Conservation (phyloP, 1,140 invertebrate genomes). For the Kradibia gibbosae region DNA sequence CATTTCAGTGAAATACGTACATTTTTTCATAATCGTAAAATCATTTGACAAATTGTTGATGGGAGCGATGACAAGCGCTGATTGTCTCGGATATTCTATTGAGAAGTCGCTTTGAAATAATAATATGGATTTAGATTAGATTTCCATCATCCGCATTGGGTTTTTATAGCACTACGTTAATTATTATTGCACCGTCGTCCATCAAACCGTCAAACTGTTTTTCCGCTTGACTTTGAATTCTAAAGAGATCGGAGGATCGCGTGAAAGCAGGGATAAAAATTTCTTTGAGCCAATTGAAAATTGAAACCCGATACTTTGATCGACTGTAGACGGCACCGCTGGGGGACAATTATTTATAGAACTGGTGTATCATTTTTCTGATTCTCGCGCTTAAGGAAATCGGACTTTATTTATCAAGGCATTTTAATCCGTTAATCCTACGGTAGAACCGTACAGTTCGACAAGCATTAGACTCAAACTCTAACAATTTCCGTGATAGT, state of each 20-base stretch:
- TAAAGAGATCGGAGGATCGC: neutral
- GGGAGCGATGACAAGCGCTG: neutral
- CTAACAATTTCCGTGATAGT: neutral
- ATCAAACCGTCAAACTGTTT: neutral
- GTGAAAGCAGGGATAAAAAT: neutral
- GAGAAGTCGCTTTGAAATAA: neutral
- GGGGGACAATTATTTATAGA: neutral
- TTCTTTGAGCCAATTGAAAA: neutral
- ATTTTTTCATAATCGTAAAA: neutral
- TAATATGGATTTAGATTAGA: neutral
- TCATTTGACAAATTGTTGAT: constrained; percentile 2
- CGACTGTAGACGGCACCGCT: neutral
- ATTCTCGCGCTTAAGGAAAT: neutral
- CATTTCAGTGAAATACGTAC: neutral
- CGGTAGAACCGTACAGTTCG: neutral
- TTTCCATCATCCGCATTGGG: neutral
- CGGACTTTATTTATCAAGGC: neutral
- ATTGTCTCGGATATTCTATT: neutral
- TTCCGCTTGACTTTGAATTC: neutral
- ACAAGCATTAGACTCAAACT: no score
- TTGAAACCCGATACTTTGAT: neutral
- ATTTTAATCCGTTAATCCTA: neutral
- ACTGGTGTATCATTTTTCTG: neutral
- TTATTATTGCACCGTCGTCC: neutral
- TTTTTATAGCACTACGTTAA: neutral